phyloP scores from a whole-genome alignment of 2,113 vertebrate genomes.

The Arvicanthis niloticus region DNA sequence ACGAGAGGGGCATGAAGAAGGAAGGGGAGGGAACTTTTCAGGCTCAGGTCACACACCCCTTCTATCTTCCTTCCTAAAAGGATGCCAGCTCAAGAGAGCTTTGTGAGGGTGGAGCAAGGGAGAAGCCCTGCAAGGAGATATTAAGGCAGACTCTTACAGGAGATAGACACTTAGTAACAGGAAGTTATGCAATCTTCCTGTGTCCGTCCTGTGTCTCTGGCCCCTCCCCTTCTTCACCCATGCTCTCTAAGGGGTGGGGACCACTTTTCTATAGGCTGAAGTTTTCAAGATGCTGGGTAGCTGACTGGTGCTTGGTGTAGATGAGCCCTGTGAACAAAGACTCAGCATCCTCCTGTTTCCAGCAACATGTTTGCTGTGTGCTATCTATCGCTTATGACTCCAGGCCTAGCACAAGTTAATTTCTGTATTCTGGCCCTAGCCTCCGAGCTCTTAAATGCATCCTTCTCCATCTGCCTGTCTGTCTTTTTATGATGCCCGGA shows the following conservation, averaged over 20 bases:
- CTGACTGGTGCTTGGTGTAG: background rate
- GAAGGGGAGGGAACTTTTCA: background rate
- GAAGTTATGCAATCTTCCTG: background rate
- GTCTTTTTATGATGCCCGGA: background rate
- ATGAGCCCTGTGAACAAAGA: background rate
- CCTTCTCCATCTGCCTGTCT: background rate
- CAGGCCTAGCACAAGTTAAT: background rate
- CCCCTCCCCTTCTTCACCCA: background rate
- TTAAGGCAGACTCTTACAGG: background rate
- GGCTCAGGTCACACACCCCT: background rate
- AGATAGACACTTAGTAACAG: background rate
- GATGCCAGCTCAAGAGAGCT: background rate
- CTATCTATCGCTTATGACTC: background rate
- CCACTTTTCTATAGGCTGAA: background rate
- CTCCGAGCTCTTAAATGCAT: background rate
- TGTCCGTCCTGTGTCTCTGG: background rate
- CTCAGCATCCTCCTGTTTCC: background rate
- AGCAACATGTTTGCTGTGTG: background rate
- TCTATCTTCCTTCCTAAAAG: background rate
- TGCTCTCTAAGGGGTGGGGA: background rate
- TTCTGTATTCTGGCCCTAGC: background rate
- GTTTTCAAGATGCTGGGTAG: background rate
- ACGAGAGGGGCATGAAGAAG: background rate
- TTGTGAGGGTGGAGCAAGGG: background rate
- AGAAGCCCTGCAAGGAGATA: background rate